Evolutionary conservation across 2,888 invertebrate genomes (phyloP).

Genomic region (Parthenolecanium corni): DNA sequence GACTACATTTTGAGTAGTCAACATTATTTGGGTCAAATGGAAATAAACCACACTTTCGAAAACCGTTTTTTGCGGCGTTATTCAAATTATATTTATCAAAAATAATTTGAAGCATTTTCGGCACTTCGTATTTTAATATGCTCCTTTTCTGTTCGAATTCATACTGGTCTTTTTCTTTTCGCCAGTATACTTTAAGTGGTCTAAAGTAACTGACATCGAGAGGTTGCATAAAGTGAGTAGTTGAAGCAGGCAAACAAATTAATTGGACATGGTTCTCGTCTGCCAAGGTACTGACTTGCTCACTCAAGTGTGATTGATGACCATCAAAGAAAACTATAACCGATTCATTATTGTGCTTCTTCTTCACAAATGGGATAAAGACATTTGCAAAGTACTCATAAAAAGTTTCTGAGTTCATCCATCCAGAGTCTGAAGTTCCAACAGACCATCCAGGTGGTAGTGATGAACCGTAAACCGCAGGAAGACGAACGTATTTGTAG

Average conservation of each 20-base stretch:
- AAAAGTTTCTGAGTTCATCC: neutral
- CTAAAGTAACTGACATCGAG: neutral
- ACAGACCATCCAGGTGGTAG: neutral
- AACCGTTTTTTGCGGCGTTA: neutral
- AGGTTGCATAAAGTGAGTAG: neutral
- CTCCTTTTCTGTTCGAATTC: neutral
- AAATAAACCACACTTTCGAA: neutral
- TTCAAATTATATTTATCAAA: neutral
- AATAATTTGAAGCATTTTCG: neutral
- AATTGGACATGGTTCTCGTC: neutral
- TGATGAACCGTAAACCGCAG: neutral
- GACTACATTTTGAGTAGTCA: neutral
- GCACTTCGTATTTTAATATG: neutral
- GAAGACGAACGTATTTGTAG: neutral
- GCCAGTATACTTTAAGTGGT: neutral
- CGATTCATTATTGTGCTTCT: neutral
- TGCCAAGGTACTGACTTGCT: neutral
- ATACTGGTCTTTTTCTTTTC: neutral
- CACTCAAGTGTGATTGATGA: neutral
- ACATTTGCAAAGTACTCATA: neutral
- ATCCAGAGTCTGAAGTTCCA: neutral
- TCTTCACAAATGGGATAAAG: neutral
- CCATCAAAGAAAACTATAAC: neutral
- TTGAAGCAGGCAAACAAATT: neutral
- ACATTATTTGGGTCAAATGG: neutral